These are phyloP conservation scores for Paracanthobrama guichenoti DNA, from an alignment of 2,113 vertebrate species.

Conservation along the genomic window DNA sequence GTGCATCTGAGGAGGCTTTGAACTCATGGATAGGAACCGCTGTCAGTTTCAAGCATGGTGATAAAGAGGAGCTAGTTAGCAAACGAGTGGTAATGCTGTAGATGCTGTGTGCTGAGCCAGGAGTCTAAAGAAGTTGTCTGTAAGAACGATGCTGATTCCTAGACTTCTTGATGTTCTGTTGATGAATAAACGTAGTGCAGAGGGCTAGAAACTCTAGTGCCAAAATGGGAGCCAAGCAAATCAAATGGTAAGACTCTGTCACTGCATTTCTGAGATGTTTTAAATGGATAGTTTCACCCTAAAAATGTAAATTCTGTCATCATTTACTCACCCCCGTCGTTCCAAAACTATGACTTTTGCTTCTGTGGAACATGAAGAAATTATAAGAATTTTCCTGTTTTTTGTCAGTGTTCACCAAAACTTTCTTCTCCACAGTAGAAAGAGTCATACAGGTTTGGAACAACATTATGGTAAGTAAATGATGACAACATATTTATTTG, in stretches of 20 bases:
- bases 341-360: neutral
- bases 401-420: neutral
- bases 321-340: no score
- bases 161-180: slow-evolving; percentile 36
- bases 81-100: neutral
- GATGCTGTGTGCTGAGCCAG: neutral
- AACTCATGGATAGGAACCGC: slow-evolving; percentile 2
- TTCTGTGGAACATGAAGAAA: neutral
- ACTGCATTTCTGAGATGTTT: neutral
- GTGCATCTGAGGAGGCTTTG: slow-evolving; percentile 39
- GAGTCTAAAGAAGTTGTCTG: slow-evolving; percentile 24
- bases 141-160: slow-evolving; percentile 27
- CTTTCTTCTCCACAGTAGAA: neutral
- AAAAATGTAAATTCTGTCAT: neutral
- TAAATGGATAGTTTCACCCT: neutral
- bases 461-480: neutral
- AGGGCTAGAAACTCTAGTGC: slow-evolving; percentile 39
- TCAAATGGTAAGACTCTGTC: slow-evolving; percentile 76
- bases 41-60: neutral
- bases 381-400: neutral
- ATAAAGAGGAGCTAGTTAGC: slow-evolving; percentile 21
- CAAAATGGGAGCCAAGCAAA: slow-evolving; percentile 73
- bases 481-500: neutral
- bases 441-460: neutral
- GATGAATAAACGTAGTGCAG: slow-evolving; percentile 36